Base-by-base conservation (phyloP, 2,888 invertebrate species). In the Hydrotaea cyrtoneurina region DNA sequence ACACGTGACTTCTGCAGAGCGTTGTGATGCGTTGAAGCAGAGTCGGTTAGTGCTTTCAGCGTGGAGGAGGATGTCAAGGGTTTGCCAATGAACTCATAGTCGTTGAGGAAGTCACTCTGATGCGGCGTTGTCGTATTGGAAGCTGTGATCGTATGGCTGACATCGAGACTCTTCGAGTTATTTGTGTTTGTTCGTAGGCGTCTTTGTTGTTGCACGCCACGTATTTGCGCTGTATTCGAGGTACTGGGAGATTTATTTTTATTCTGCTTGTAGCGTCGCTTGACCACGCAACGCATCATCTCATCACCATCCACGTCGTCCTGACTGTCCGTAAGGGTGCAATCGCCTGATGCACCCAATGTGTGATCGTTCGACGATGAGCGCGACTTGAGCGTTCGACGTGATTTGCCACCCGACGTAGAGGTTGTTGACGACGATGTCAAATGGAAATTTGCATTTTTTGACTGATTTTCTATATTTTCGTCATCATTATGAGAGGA, bases 221-320 rank as follows among this genome's bases (percentile, higher is more conserved):
- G 84, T 23, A 83, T 78, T 62, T 87, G 87, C 10, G 86, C 82
- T 26, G 85, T 77, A 43, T 86, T 86, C n/a, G 89, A 71, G 23
- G 78, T 75, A 26, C 79, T 59, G 15, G 88, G 86, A 36, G 89
- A 88, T 87, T 90, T 91, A 78, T 91, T 91, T 75, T 86, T 86
- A 76, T 91, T 91, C 64, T 91, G 91, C 46, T 91, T 90, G 87
- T 90, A 91, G 83, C 91, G 91, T 64, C 90, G 90, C 84, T 90
- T 90, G n/a, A 90, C 89, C 72, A 88, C 88, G 62, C 88, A 89
- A 72, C 88, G 80, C 80, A 82, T 86, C 69, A 84, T 86, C 62
- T 91, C 90, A 36, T 90, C 90, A 53, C 89, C 91, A 59, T 90
- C 88, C 50, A 87, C 86, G 66, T 87, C 88, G 71, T 86, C 90